Evolutionary conservation across 2,797 vertebrate genomes (phyloP).

Genomic region (Hyperoplus immaculatus): DNA sequence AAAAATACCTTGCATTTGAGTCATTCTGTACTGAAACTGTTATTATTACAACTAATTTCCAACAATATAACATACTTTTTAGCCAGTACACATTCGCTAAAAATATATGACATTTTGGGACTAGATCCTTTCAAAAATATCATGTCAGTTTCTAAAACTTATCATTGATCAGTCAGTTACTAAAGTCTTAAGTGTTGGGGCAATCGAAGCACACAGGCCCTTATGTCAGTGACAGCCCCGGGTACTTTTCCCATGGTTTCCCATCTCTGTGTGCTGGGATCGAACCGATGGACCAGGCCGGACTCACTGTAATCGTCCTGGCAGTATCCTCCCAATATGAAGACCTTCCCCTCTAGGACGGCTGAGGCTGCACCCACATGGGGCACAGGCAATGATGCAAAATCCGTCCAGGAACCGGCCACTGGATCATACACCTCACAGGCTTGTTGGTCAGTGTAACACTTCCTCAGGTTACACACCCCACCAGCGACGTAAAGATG

Average conservation of each 20-base stretch:
- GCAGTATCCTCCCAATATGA: constrained; percentile 84
- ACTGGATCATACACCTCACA: constrained; percentile 82
- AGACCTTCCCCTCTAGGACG: constrained; percentile 83
- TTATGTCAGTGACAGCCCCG: constrained; percentile 80
- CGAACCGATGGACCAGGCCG: constrained; percentile 81
- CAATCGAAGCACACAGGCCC: constrained; percentile 78
- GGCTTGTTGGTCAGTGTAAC: constrained; percentile 81
- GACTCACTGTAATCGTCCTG: constrained; percentile 85
- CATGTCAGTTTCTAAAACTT: not conserved
- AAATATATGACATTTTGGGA: not conserved
- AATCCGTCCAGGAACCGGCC: constrained; percentile 70
- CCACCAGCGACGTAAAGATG: constrained; percentile 81
- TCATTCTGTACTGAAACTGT: not conserved
- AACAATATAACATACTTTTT: not conserved
- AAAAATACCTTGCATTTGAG: not conserved
- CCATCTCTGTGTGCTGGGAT: constrained; percentile 77
- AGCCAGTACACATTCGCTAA: not conserved
- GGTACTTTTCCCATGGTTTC: constrained; percentile 81
- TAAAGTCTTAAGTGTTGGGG: constrained; percentile 71
- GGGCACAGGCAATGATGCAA: constrained; percentile 70
- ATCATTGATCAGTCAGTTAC: constrained; percentile 9
- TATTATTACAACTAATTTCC: not conserved
- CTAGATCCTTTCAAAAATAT: not conserved
- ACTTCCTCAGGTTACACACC: constrained; percentile 76
- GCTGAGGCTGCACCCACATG: constrained; percentile 84